Percentiles rank a stretch among this genome's conserved stretches.
Conservation (phyloP, 2,113 vertebrate genomes). For the Barnardius zonarius region DNA sequence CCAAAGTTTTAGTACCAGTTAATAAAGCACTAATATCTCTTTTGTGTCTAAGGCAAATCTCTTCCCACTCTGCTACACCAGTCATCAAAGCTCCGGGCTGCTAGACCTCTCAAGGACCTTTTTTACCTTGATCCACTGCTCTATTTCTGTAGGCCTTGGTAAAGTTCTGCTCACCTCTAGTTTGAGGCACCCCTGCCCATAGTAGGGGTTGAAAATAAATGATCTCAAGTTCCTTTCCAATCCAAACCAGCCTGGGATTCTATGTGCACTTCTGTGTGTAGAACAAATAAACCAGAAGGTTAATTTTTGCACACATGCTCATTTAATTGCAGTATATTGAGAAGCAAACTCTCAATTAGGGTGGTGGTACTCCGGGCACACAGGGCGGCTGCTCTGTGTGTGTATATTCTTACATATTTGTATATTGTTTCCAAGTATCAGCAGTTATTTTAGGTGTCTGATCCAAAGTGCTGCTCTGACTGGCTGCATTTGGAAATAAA, state of each 20-base stretch:
- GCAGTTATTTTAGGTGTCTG: not conserved
- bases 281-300: not conserved
- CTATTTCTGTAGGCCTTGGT: not conserved
- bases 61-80: not conserved
- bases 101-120: not conserved
- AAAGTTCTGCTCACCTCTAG: not conserved
- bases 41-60: not conserved
- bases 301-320: not conserved
- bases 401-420: not conserved
- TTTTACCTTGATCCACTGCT: not conserved
- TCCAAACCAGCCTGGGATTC: not conserved
- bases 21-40: not conserved
- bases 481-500: not conserved
- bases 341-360: not conserved
- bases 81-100: not conserved
- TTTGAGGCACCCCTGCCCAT: not conserved
- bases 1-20: not conserved
- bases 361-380: not conserved
- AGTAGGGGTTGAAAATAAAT: not conserved
- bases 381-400: not conserved
- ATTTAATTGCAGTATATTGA: not conserved
- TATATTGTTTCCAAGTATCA: not conserved
- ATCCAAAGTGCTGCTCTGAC: not conserved
- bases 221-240: not conserved
- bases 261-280: not conserved